Conservation (phyloP, 2,797 vertebrate genomes). For the Coregonus suidteri region DNA sequence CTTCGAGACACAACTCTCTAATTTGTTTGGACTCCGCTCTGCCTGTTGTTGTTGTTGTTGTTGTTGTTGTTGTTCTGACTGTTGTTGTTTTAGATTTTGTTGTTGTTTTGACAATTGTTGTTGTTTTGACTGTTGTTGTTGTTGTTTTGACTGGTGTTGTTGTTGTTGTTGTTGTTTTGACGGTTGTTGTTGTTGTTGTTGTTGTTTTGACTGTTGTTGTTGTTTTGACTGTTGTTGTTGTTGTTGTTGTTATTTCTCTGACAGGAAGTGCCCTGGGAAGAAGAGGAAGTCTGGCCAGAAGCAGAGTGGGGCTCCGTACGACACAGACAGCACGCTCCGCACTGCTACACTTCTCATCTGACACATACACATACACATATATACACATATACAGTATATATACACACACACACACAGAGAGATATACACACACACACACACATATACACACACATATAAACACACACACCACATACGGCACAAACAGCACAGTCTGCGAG, state of each 20-base stretch:
- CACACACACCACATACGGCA: not conserved
- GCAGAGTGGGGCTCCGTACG: not conserved
- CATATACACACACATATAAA: not conserved
- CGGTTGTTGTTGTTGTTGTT: not conserved
- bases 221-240: not conserved
- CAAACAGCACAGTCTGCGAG: not conserved
- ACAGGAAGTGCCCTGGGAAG: conserved; percentile 17
- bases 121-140: no score
- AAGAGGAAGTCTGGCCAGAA: not conserved
- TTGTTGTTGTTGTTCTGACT: no score
- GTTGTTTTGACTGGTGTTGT: no score
- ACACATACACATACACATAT: not conserved
- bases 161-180: not conserved
- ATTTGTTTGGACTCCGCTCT: not conserved
- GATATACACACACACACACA: no score
- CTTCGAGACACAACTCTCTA: not conserved
- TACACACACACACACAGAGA: not conserved
- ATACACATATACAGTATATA: not conserved
- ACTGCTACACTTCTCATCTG: not conserved
- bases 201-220: not conserved
- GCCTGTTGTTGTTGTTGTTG: not conserved
- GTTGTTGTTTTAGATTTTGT: no score
- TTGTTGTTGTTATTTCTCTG: not conserved
- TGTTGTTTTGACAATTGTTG: no score
- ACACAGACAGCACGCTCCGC: not conserved